Conservation (phyloP, 2,113 vertebrate species). For the Haplochromis vanheusdeni region DNA sequence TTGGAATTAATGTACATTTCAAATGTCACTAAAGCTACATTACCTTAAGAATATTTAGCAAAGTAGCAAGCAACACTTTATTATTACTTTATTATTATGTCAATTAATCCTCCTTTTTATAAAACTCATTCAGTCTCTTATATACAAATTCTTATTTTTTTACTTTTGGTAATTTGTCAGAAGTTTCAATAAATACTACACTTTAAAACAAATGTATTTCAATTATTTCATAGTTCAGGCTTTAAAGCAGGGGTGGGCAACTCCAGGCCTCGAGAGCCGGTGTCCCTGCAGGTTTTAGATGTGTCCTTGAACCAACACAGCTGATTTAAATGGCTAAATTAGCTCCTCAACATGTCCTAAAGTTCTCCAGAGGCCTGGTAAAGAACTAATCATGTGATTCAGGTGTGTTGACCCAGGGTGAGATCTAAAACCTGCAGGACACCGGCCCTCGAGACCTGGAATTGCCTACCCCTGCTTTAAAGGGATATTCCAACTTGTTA, state of each 20-base stretch:
- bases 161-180: background rate
- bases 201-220: background rate
- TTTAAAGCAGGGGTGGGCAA: background rate
- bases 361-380: background rate
- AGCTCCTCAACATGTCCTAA: background rate
- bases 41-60: background rate
- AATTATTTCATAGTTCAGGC: accelerated
- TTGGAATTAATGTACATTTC: background rate
- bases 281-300: background rate
- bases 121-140: background rate
- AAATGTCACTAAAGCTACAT: background rate
- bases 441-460: background rate
- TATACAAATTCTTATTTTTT: background rate
- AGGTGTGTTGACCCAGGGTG: background rate
- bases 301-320: background rate
- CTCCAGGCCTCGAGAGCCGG: background rate
- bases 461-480: background rate
- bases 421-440: background rate
- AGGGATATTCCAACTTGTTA: background rate
- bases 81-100: background rate
- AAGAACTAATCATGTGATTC: accelerated
- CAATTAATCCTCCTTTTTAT: background rate
- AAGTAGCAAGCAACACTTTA: background rate
- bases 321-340: background rate
- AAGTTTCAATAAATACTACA: background rate